phyloP scores from a whole-genome alignment of 2,797 vertebrate species.

The Allobates femoralis region DNA sequence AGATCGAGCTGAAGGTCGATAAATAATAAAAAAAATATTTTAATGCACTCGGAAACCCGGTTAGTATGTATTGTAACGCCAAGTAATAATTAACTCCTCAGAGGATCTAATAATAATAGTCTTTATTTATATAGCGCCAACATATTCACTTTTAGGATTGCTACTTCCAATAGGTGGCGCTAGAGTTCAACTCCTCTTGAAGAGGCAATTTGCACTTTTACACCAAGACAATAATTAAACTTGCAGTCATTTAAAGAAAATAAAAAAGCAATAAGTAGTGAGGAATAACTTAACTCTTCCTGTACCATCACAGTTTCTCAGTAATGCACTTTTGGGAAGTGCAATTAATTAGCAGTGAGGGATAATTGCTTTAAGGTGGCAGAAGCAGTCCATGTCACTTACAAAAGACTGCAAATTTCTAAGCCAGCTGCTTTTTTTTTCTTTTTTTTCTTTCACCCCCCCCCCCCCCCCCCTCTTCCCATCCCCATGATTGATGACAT shows the following conservation, averaged over 20 bases:
- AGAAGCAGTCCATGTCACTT: slow-evolving; percentile 19
- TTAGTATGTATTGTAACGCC: not conserved
- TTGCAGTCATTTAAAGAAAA: not conserved
- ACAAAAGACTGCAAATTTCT: slow-evolving; percentile 37
- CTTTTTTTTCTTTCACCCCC: too few species aligned
- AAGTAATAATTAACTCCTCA: not conserved
- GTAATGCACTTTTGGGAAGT: not conserved
- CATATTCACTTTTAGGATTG: too few species aligned
- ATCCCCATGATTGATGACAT: slow-evolving; percentile 47
- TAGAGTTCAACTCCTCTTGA: too few species aligned
- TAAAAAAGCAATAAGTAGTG: not conserved
- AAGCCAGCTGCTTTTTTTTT: not conserved
- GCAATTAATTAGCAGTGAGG: not conserved
- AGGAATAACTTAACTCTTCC: not conserved
- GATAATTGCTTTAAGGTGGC: not conserved
- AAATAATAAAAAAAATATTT: too few species aligned
- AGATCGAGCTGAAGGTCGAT: not conserved
- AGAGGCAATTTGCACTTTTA: too few species aligned
- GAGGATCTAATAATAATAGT: too few species aligned
- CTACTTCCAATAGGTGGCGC: too few species aligned
- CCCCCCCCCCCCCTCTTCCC: not conserved
- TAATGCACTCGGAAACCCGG: not conserved
- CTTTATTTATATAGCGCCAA: too few species aligned
- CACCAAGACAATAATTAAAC: not conserved
- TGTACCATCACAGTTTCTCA: not conserved